Base-by-base conservation (phyloP, 92 coral and sea anemone genomes). In the Parazoanthus atlanticus region DNA sequence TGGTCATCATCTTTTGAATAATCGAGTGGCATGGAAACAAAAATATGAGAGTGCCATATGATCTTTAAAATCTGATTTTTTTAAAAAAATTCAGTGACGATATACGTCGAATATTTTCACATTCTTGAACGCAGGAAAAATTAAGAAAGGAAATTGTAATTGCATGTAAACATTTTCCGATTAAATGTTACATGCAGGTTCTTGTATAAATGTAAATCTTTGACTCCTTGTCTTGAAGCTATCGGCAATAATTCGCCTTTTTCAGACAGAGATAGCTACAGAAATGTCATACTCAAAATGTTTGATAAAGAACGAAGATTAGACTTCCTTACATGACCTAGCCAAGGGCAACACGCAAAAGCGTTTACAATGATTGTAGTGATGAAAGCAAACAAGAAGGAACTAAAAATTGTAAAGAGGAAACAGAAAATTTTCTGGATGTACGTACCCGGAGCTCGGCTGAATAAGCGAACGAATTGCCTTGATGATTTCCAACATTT, bases 371-470 rank as follows among this genome's bases (percentile, higher is more conserved):
- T 32, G 33, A 72, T 19, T 74, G 26, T 34, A 78, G 33, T 23
- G 34, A 47, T 47, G 61, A 41, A 26, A 23, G 33, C 81, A 78
- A 26, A 74, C 78, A 74, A 74, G 78, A 74, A 30, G 78, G 78
- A 33, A 74, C 29, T 74, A 32, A 36, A 75, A 73, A 28, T 73
- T 19, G 33, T 29, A 66, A 88, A 80, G 46, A 66, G 78, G 76
- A 46, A 89, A 81, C 34, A 78, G 36, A 33, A 82, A 56, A 23
- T 21, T 64, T 54, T 16, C 88, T 82, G 41, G 76, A 89, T 91
- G 58, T 52, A 89, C 90, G 84, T 92, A 94, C 96, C 73, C 89
- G 40, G 94, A 49, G 67, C 89, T 90, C 9, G 96, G 92, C 40
- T 92, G 92, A 64, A 94, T 92, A 25, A 94, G 78, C 67, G 87